Conservation (phyloP, 2,888 invertebrate genomes). For the Macaria notata region DNA sequence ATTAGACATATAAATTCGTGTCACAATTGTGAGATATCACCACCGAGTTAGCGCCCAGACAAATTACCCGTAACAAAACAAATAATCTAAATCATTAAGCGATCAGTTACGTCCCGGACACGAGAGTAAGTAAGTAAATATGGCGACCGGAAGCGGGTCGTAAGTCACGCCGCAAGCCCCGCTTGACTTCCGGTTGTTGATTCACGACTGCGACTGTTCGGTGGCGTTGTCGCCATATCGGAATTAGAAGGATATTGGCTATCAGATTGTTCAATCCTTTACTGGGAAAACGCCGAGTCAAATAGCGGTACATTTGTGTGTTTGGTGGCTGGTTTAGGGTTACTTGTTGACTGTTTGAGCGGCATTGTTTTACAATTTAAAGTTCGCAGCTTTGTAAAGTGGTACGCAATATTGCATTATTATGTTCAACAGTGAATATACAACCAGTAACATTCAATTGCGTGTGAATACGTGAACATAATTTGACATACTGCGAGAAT, state of each 20-base stretch:
- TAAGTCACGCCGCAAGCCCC: slow-evolving; percentile 74
- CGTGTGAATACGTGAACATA: too few species aligned
- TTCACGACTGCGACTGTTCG: slow-evolving; percentile 42
- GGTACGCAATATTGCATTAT: too few species aligned
- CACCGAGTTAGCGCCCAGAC: too few species aligned
- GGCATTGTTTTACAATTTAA: too few species aligned
- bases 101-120: slow-evolving; percentile 51
- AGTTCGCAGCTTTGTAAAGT: too few species aligned
- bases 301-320: neutral
- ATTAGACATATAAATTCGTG: too few species aligned
- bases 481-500: too few species aligned
- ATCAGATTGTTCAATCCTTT: slow-evolving; percentile 15
- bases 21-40: too few species aligned
- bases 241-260: slow-evolving; percentile 28
- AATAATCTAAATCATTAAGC: slow-evolving; percentile 37
- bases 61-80: slow-evolving; percentile 13
- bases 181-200: slow-evolving; percentile 59
- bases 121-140: slow-evolving; percentile 71
- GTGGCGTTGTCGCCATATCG: slow-evolving; percentile 28
- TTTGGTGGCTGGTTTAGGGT: too few species aligned
- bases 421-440: too few species aligned
- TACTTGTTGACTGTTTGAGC: too few species aligned
- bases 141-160: slow-evolving; percentile 73
- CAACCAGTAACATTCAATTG: too few species aligned
- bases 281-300: neutral